Evolutionary conservation across 2,113 vertebrate genomes (phyloP).

Genomic region (Scomber colias): DNA sequence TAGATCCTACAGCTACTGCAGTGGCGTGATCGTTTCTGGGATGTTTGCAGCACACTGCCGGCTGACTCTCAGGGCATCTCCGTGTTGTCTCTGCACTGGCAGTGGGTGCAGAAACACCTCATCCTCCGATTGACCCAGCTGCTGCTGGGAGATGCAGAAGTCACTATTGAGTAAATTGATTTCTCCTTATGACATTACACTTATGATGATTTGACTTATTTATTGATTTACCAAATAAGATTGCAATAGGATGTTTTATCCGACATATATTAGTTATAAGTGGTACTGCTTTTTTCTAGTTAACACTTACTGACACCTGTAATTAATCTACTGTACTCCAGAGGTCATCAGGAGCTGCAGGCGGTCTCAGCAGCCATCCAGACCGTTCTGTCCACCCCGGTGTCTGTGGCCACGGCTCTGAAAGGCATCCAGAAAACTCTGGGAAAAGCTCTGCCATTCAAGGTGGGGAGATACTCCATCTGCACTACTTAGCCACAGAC

Average conservation of each 20-base stretch:
- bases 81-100: slow-evolving; percentile 95
- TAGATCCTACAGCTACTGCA: slow-evolving; percentile 83
- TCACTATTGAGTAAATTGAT: slow-evolving; percentile 86
- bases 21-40: slow-evolving; percentile 95
- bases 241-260: too few species aligned
- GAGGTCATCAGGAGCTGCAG: slow-evolving; percentile 90
- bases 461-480: slow-evolving; percentile 85
- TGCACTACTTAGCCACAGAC: background rate
- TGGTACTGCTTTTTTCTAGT: background rate
- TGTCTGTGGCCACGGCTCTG: slow-evolving; percentile 81
- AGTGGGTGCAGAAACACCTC: slow-evolving; percentile 95
- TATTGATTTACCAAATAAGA: background rate
- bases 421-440: slow-evolving; percentile 93
- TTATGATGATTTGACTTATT: background rate
- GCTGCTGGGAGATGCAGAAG: slow-evolving; percentile 84
- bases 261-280: too few species aligned
- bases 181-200: background rate
- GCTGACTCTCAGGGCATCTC: slow-evolving; percentile 88
- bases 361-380: slow-evolving; percentile 90
- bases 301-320: background rate
- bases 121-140: slow-evolving; percentile 88
- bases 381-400: slow-evolving; percentile 86
- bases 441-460: slow-evolving; percentile 94
- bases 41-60: slow-evolving; percentile 84
- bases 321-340: slow-evolving; percentile 47